These are phyloP conservation scores for Amphiprion clarkii DNA, from an alignment of 2,797 vertebrate genomes.

Conservation along the genomic window DNA sequence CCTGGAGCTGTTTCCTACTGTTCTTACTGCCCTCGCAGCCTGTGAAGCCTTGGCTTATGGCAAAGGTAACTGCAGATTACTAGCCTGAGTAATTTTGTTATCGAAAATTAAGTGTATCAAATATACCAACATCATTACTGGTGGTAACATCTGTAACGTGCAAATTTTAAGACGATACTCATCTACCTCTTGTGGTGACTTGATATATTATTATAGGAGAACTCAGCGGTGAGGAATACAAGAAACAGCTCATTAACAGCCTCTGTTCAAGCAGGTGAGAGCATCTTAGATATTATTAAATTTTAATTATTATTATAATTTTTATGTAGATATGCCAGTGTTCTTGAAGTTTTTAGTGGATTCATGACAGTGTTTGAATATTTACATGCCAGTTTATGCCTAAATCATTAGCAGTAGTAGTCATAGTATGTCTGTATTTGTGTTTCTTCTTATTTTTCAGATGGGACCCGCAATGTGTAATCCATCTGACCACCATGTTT, in stretches of 20 bases:
- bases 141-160: neutral
- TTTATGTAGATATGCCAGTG: neutral
- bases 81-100: neutral
- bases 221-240: slow-evolving; percentile 93
- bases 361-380: neutral
- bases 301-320: neutral
- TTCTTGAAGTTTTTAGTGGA: neutral
- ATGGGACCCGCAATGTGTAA: slow-evolving; percentile 92
- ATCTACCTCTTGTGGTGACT: too few species aligned
- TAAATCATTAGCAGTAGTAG: neutral
- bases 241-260: slow-evolving; percentile 95
- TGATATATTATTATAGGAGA: slow-evolving; percentile 83
- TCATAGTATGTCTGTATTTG: neutral
- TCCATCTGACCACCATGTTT: slow-evolving; percentile 96
- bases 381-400: neutral
- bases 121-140: neutral
- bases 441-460: slow-evolving; percentile 74
- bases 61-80: slow-evolving; percentile 85
- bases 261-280: slow-evolving; percentile 94
- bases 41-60: slow-evolving; percentile 90
- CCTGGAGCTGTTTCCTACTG: slow-evolving; percentile 94
- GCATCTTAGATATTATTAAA: neutral
- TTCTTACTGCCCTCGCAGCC: slow-evolving; percentile 90
- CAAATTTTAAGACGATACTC: neutral
- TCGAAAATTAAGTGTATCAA: neutral